Base-by-base conservation (phyloP, 1,140 invertebrate genomes). In the Ips nitidus region DNA sequence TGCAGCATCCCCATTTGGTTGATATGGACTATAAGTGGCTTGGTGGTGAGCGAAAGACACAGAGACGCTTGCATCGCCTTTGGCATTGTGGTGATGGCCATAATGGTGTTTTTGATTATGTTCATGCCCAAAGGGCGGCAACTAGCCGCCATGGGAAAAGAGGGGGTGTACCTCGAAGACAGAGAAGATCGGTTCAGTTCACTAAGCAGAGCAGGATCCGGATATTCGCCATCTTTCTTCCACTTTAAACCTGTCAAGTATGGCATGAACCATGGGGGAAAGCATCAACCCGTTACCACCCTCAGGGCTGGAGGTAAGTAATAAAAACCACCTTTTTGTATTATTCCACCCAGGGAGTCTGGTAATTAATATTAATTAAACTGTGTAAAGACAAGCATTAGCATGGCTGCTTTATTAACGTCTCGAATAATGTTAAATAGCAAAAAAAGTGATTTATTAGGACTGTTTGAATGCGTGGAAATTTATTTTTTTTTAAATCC, bases 91-190 rank as follows among this genome's bases (percentile, higher is more conserved):
- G 86, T 89, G 41, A 94, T 92, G 3, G 89, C 93, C 40, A 86
- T 90, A 1, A 86, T 94, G 5, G 88, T 95, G 6, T 94, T 97
- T 79, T 85, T 95, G 55, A 87, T 94, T 6, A 96, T 97, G 94
- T 98, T 97, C 81, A 89, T 95, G 80, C 94, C 94, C 1, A 96
- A 96, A 82, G 92, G 92, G 50, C 84, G 94, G n/a, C 93, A 95
- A 73, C 80, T 97, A 76, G 93, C 94, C 0, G 94, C 93, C 4
- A 87, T 96, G 83, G 94, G 94, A 8, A 90, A 91, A 70, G 88
- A 87, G 59, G 86, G 91, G 56, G 85, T 92, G 41, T 90, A 90
- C 78, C 84, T 91, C 38, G 91, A 92, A 73, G 92, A 94, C 77
- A 83, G 88, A 71, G 90, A 91, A 61, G 89, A 91, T 75, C 85